Evolutionary conservation across 1,140 invertebrate species (phyloP), one percentile per base, ranked within the genome.

Genomic region (Solenopsis invicta): DNA sequence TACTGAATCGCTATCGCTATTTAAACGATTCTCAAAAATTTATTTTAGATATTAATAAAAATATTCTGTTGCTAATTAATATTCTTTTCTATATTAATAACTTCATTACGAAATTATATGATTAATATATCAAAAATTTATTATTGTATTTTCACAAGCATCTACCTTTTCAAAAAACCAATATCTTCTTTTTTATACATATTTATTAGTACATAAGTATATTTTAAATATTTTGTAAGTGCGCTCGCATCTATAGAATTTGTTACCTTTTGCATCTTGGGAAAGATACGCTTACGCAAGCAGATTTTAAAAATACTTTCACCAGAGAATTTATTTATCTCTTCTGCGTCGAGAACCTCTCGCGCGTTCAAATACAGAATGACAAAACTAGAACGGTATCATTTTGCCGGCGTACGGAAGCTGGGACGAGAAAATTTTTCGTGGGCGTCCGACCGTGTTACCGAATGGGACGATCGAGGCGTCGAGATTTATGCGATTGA

Each of bases 401-500:
- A 75, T 88, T 72, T 89, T 69, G 45, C 54, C 12, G n/a, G 18
- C 18, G 66, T 12, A 54, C 41, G 16, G 54, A 50, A 77, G 85
- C 67, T 4, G 69, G 85, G 89, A 89, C 88, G 88, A 90, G 89
- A 86, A 89, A 90, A 91, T 84, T 91, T 93, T 92, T 89, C 88
- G 88, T 90, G 71, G 52, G 34, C 78, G 78, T 71, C 61, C 87
- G 84, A 54, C 84, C 72, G 89, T 75, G 89, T 91, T 91, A 90
- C 89, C 89, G 84, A 89, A 92, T 93, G 90, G 88, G 90, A 92
- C 92, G 94, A 95, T 95, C 94, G 94, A 95, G 92, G 93, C 92
- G 90, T 92, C 91, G 92, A 95, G 94, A 95, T 95, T 95, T 95
- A 95, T 95, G 93, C 95, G 94, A 95, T 95, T 95, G 94, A 95